phyloP scores from a whole-genome alignment of 2,113 vertebrate genomes.

The Smithornis capensis region DNA sequence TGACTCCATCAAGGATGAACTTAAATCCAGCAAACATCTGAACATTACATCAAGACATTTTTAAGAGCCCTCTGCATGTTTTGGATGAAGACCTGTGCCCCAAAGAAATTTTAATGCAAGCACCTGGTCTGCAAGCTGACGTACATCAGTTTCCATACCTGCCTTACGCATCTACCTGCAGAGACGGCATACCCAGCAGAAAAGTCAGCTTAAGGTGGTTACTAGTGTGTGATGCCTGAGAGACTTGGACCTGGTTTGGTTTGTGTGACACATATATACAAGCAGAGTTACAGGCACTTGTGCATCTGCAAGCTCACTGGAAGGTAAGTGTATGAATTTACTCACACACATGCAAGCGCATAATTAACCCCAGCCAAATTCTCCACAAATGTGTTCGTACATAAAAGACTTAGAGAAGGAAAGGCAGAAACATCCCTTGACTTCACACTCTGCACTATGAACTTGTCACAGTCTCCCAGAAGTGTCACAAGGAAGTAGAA shows the following conservation, averaged over 20 bases:
- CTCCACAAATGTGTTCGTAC: background rate
- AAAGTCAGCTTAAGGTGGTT: background rate
- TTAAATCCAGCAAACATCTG: background rate
- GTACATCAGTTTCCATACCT: background rate
- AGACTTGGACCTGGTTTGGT: background rate
- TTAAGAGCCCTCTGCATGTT: background rate
- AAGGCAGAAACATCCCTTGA: background rate
- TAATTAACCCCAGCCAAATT: background rate
- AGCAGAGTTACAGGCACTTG: background rate
- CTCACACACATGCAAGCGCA: background rate
- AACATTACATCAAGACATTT: background rate
- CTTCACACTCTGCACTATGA: background rate
- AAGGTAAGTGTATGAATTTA: background rate
- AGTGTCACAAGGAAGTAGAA: background rate
- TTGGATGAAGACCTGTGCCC: background rate
- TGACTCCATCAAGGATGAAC: background rate
- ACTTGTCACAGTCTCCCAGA: background rate
- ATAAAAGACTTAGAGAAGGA: background rate
- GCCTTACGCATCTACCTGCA: fast-evolving
- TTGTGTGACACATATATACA: background rate
- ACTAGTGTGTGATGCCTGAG: fast-evolving
- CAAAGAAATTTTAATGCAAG: background rate
- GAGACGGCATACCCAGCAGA: fast-evolving
- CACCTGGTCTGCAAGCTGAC: background rate
- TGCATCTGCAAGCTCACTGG: background rate